Conservation (phyloP, 2,113 vertebrate genomes). For the Sceloporus tristichus region DNA sequence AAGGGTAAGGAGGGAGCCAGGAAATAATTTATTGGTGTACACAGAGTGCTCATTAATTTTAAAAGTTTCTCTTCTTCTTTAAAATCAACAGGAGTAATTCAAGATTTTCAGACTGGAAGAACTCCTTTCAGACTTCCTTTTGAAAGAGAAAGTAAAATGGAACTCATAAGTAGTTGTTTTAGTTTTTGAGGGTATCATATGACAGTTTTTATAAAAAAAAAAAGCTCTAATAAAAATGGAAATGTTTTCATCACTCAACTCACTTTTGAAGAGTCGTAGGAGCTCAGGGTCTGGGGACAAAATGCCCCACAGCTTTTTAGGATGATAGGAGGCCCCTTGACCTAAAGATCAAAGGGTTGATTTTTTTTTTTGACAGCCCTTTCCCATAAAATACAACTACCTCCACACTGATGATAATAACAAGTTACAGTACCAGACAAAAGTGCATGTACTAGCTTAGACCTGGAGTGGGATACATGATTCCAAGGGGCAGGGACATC, state of each 20-base stretch:
- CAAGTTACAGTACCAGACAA: conserved; percentile 16
- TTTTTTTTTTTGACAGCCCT: conserved; percentile 43
- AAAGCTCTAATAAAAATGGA: conserved; percentile 5
- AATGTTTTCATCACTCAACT: conserved; percentile 29
- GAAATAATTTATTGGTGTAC: conserved; percentile 67
- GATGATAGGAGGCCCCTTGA: conserved; percentile 27
- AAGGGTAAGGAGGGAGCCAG: conserved; percentile 64
- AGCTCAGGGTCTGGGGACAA: conserved; percentile 31
- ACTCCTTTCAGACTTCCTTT: conserved; percentile 51
- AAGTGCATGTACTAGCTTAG: accelerated
- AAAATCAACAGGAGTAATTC: conserved; percentile 27
- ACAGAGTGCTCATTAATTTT: conserved; percentile 54
- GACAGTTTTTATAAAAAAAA: neutral
- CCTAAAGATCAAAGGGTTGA: conserved; percentile 56
- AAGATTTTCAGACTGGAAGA: conserved; percentile 37
- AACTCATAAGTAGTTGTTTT: neutral
- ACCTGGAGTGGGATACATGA: neutral
- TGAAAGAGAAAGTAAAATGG: neutral
- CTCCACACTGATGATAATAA: neutral
- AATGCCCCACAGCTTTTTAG: accelerated
- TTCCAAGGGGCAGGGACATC: neutral
- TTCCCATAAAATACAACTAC: conserved; percentile 44
- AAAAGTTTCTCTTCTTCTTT: conserved; percentile 9
- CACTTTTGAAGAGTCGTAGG: conserved; percentile 2
- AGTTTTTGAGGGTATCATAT: neutral